These are phyloP conservation scores for Triplophysa tibetana DNA, from an alignment of 2,113 vertebrate genomes.

Conservation along the genomic window DNA sequence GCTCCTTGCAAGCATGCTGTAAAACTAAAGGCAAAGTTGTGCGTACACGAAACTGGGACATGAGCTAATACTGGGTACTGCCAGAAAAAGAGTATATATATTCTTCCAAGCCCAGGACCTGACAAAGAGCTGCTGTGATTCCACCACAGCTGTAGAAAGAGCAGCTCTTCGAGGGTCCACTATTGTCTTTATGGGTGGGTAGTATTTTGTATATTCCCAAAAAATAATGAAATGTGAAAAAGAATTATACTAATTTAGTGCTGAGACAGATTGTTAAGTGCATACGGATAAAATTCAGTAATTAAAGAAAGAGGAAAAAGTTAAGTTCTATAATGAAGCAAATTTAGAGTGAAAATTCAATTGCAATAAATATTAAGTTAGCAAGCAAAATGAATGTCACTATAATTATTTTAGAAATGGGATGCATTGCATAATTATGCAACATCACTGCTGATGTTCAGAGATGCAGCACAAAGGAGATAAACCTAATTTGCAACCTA, in stretches of 20 bases:
- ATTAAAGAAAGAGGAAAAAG: too few species aligned
- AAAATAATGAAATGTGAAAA: too few species aligned
- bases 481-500: slow-evolving; percentile 13
- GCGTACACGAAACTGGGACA: slow-evolving; percentile 33
- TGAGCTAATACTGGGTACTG: slow-evolving; percentile 6
- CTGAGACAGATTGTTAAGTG: too few species aligned
- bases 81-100: not conserved
- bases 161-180: not conserved
- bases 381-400: slow-evolving; percentile 50
- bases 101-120: slow-evolving; percentile 35
- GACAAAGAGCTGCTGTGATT: slow-evolving; percentile 30
- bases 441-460: slow-evolving; percentile 57
- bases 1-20: not conserved
- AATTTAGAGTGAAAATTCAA: too few species aligned
- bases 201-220: too few species aligned
- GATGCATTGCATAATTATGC: slow-evolving; percentile 63
- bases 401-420: slow-evolving; percentile 65
- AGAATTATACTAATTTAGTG: too few species aligned
- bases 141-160: not conserved
- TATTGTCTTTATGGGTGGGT: too few species aligned
- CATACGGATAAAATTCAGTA: too few species aligned
- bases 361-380: too few species aligned
- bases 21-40: not conserved
- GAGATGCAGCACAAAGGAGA: slow-evolving; percentile 32
- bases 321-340: too few species aligned